These are phyloP conservation scores for Poeciliopsis infans DNA, from an alignment of 2,797 vertebrate species.

Conservation along the genomic window DNA sequence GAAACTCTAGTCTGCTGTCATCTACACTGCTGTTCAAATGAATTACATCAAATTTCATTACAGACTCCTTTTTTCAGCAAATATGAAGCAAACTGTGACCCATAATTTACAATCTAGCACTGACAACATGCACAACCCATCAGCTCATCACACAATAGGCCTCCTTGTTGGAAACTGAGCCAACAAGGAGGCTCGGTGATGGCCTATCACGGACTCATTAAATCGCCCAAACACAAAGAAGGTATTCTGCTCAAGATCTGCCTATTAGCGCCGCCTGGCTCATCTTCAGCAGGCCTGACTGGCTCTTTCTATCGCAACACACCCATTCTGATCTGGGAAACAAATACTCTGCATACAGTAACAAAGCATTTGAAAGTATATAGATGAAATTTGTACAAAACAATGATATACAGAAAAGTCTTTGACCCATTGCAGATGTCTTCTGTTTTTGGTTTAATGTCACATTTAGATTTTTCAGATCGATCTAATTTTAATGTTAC, in stretches of 20 bases:
- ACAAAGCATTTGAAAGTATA: background rate
- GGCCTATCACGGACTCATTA: conserved; percentile 73
- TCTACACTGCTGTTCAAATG: background rate
- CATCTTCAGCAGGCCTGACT: conserved; percentile 34
- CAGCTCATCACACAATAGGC: conserved; percentile 59
- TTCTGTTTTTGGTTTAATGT: background rate
- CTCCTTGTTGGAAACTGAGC: conserved; percentile 62
- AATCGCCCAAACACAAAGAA: conserved; percentile 73
- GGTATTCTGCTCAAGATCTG: conserved; percentile 64
- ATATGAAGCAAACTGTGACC: conserved; percentile 46
- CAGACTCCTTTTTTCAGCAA: conserved; percentile 30
- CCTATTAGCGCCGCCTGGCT: conserved; percentile 48
- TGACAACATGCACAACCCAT: conserved; percentile 50
- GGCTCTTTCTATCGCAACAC: conserved; percentile 25
- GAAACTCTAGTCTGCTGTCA: background rate
- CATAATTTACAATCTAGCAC: conserved; percentile 34
- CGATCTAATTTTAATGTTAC: background rate
- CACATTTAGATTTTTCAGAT: background rate
- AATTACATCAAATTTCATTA: conserved; percentile 13
- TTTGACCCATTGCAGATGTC: background rate
- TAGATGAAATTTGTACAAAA: background rate
- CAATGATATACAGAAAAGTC: background rate
- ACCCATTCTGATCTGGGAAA: conserved; percentile 31
- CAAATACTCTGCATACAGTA: conserved; percentile 8
- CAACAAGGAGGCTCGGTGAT: conserved; percentile 39